A percentile compares a stretch with the other conserved stretches of the same genome.
phyloP scores from a whole-genome alignment of 2,797 vertebrate genomes.

The Gambusia yucatana region DNA sequence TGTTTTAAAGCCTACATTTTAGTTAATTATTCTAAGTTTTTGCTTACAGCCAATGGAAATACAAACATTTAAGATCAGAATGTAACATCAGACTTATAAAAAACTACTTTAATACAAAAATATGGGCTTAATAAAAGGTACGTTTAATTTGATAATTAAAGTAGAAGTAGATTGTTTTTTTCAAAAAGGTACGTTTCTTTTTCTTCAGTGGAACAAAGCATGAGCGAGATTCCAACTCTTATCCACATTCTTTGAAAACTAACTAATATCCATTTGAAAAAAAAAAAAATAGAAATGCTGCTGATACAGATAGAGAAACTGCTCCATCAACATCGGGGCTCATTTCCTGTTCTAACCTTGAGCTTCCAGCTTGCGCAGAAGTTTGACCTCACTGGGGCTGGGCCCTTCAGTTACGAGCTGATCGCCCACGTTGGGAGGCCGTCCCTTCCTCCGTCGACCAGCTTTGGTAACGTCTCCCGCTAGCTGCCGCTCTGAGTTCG shows the following conservation, averaged over 20 bases:
- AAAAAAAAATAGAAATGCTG: background rate
- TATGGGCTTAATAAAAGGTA: background rate
- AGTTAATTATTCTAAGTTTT: background rate
- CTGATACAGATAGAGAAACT: conserved; percentile 18
- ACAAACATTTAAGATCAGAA: background rate
- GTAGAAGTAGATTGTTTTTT: background rate
- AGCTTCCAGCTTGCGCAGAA: conserved; percentile 95
- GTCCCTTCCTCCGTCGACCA: conserved; percentile 89
- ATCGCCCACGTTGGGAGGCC: conserved; percentile 91
- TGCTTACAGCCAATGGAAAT: background rate
- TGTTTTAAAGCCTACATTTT: background rate
- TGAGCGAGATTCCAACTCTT: background rate
- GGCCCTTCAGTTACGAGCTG: conserved; percentile 83
- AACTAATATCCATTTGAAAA: background rate
- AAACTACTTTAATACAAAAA: background rate
- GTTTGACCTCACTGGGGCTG: conserved; percentile 89
- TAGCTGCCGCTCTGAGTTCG: conserved; percentile 87
- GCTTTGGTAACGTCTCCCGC: conserved; percentile 81
- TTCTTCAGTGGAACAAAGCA: background rate
- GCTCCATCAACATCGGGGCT: conserved; percentile 41
- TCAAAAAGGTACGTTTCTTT: background rate
- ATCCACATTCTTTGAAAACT: conserved; percentile 8
- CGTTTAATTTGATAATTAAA: background rate
- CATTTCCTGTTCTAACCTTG: conserved; percentile 85
- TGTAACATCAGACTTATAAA: background rate